Percentiles rank a stretch among this genome's conserved stretches.
phyloP scores from a whole-genome alignment of 2,888 invertebrate species.

The Adineta ricciae region DNA sequence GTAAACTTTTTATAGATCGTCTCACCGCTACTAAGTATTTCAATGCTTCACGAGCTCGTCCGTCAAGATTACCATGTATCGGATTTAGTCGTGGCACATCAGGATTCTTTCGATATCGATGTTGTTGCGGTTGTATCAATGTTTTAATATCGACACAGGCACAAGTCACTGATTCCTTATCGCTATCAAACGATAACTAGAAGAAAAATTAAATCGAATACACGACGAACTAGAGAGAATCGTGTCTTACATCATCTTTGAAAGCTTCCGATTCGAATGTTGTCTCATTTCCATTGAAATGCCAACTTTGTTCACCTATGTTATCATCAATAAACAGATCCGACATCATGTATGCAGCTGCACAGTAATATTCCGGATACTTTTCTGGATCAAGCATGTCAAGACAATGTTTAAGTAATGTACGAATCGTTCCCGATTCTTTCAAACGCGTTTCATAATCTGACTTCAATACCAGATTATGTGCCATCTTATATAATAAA shows the following conservation, averaged over 20 bases:
- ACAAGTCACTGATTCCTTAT: constrained; percentile 27
- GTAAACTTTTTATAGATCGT: neutral
- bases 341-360: constrained; percentile 60
- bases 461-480: constrained; percentile 60
- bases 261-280: constrained; percentile 35
- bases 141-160: neutral
- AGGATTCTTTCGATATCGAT: neutral
- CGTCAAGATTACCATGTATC: constrained; percentile 46
- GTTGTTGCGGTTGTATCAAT: neutral
- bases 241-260: constrained; percentile 29
- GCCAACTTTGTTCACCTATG: constrained; percentile 54
- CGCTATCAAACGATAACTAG: neutral
- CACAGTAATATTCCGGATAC: constrained; percentile 45
- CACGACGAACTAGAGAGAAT: too few species aligned
- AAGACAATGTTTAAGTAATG: constrained; percentile 71
- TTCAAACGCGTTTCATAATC: constrained; percentile 37
- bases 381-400: constrained; percentile 57
- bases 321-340: neutral
- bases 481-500: constrained; percentile 74
- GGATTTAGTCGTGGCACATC: constrained; percentile 37
- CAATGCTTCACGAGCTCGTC: constrained; percentile 63
- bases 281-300: constrained; percentile 50
- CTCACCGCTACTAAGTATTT: constrained; percentile 59
- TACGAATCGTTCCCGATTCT: constrained; percentile 65
- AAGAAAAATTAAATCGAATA: neutral